Evolutionary conservation across 2,797 vertebrate species (phyloP), one percentile per base, ranked within the genome.

Genomic region (Ctenopoma multispine): DNA sequence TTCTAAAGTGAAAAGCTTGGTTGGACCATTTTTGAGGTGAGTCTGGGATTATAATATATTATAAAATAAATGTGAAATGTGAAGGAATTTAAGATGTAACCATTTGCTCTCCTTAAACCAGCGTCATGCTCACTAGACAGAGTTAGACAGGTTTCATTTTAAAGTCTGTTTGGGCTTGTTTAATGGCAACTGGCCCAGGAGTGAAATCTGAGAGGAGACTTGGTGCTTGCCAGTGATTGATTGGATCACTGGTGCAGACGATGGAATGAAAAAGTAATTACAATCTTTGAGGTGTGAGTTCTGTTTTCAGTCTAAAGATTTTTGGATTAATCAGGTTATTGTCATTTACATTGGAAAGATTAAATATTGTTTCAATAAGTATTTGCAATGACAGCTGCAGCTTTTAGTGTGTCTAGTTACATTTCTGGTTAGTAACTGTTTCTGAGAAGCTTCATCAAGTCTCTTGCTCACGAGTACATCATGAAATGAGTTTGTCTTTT

Each of bases 121-220:
- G 1, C 12, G 2, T 40, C 4, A 8, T 23, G 15, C 7, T 20
- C 44, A 50, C 4, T 17, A 44, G 15, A 50, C 14, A 21, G 10
- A 31, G 17, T 36, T 41, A 9, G 43, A 31, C n/a, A 41, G 12
- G 34, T 72, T 57, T 64, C 4, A n/a, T 55, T 47, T 62, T n/a
- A 66, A 47, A 60, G 10, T 51, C 17, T 47, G 27, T 59, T 17
- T 24, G 14, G 17, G 41, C 7, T 48, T 48, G 43, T 59, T 38
- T 17, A 14, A 2, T 47, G 50, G 40, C 7, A 38, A 0, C 58
- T 47, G 12, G 40, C 23, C 23, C 34, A 10, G 11, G 15, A 9
- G 5, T 44, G 15, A 34, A 46, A n/a, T 50, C 49, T 43, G 20
- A 43, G 50, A 41, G 21, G 4, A 64, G n/a, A 56, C 2, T 31